Conservation (phyloP, 1,140 invertebrate species). For the Bombus sylvicola region DNA sequence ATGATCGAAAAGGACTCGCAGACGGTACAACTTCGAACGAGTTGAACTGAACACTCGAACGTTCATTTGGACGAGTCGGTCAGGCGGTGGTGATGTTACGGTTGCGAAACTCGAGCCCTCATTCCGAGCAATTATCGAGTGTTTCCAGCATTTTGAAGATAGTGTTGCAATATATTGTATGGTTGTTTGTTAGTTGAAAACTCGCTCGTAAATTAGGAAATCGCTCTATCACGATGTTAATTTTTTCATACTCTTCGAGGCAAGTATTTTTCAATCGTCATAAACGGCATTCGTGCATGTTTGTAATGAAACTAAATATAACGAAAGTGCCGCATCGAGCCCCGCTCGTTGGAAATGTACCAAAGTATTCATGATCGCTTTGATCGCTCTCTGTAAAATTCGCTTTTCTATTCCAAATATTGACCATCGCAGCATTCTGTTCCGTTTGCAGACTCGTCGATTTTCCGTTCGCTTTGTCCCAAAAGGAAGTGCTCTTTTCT, state of each 20-base stretch:
- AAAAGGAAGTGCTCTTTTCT: not conserved
- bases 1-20: too few species aligned
- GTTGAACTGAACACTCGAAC: too few species aligned
- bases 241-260: not conserved
- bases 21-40: too few species aligned
- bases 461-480: not conserved
- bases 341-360: not conserved
- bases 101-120: too few species aligned
- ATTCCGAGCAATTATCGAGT: too few species aligned
- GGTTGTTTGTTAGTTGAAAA: too few species aligned
- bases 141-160: too few species aligned
- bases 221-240: not conserved
- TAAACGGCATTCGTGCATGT: not conserved
- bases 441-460: not conserved
- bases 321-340: not conserved
- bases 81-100: too few species aligned
- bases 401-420: not conserved
- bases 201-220: too few species aligned
- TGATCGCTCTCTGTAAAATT: not conserved
- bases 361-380: not conserved
- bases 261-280: too few species aligned
- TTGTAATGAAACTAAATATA: not conserved
- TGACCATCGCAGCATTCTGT: not conserved
- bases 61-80: too few species aligned
- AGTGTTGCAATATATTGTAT: fast-evolving